Evolutionary conservation across 1,140 invertebrate species (phyloP).

Genomic region (Aphaenogaster rudis): DNA sequence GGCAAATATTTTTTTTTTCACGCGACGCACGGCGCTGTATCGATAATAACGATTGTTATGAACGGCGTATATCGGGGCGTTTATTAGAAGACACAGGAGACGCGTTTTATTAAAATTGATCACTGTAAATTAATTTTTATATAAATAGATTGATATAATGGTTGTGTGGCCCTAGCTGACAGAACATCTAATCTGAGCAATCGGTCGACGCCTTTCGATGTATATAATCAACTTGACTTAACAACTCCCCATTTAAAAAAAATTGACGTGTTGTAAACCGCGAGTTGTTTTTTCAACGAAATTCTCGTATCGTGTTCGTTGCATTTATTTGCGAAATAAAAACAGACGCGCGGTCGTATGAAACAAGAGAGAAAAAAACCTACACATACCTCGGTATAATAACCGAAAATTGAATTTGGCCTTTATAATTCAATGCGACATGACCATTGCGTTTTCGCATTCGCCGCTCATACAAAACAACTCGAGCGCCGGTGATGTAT

Average conservation of each 20-base stretch:
- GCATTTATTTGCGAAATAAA: slow-evolving; percentile 51
- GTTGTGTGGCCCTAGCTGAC: too few species aligned
- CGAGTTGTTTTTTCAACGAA: slow-evolving; percentile 10
- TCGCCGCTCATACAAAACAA: slow-evolving; percentile 28
- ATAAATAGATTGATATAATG: slow-evolving; percentile 23
- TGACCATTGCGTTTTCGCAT: slow-evolving; percentile 48
- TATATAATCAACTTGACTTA: slow-evolving; percentile 15
- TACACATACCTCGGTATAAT: slow-evolving; percentile 27
- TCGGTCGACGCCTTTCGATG: background rate
- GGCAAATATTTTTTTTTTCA: slow-evolving; percentile 20
- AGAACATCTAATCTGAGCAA: background rate
- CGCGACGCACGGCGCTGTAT: background rate
- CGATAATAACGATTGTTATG: slow-evolving; percentile 31
- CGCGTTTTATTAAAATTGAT: slow-evolving; percentile 38
- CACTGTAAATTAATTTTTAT: slow-evolving; percentile 40
- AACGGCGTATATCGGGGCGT: background rate
- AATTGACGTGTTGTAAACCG: slow-evolving; percentile 2
- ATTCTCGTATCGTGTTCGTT: slow-evolving; percentile 31
- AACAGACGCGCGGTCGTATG: slow-evolving; percentile 21
- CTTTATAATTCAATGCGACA: slow-evolving; percentile 57
- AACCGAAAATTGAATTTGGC: slow-evolving; percentile 58
- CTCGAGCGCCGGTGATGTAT: slow-evolving; percentile 27
- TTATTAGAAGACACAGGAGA: background rate
- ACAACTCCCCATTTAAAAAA: slow-evolving; percentile 28
- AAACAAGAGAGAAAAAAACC: background rate